Evolutionary conservation across 2,888 invertebrate genomes (phyloP).

Genomic region (Nemapogon koenigi): DNA sequence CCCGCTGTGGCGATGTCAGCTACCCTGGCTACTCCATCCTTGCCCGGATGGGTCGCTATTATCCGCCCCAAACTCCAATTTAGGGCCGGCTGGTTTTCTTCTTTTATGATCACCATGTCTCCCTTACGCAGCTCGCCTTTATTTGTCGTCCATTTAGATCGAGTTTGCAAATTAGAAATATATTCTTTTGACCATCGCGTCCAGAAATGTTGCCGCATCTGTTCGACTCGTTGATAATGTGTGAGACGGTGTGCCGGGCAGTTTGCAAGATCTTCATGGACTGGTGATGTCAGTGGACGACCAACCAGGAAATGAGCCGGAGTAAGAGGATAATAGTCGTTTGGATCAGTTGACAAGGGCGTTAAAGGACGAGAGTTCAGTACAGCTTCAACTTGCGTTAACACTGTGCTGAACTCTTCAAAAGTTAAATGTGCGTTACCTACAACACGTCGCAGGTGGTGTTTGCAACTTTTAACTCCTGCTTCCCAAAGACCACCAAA

Average conservation of each 20-base stretch:
- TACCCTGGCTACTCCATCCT: no score
- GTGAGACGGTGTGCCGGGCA: slow-evolving; percentile 1
- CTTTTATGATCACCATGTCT: no score
- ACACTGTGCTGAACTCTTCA: no score
- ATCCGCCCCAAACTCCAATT: no score
- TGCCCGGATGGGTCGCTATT: no score
- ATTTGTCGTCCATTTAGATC: slow-evolving; percentile 12
- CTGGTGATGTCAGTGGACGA: slow-evolving; percentile 5
- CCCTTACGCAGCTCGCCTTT: no score
- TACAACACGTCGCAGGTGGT: no score
- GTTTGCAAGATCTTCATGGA: slow-evolving; percentile 6
- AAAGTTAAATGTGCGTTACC: no score
- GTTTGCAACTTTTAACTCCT: slow-evolving; percentile 13
- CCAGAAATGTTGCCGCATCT: slow-evolving; percentile 17
- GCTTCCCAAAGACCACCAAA: slow-evolving; percentile 15
- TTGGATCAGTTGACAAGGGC: slow-evolving; percentile 18
- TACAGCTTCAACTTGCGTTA: slow-evolving; percentile 19
- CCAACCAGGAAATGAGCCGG: slow-evolving; percentile 24
- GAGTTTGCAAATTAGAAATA: slow-evolving; percentile 12
- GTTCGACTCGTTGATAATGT: slow-evolving; percentile 13
- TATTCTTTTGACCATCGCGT: slow-evolving; percentile 14
- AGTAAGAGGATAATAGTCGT: slow-evolving; percentile 20
- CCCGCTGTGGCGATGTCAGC: slow-evolving; percentile 10
- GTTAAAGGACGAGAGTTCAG: slow-evolving; percentile 20
- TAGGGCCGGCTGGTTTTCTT: no score